These are phyloP conservation scores for Oreochromis spilurus DNA, from an alignment of 2,113 vertebrate genomes.

Conservation along the genomic window DNA sequence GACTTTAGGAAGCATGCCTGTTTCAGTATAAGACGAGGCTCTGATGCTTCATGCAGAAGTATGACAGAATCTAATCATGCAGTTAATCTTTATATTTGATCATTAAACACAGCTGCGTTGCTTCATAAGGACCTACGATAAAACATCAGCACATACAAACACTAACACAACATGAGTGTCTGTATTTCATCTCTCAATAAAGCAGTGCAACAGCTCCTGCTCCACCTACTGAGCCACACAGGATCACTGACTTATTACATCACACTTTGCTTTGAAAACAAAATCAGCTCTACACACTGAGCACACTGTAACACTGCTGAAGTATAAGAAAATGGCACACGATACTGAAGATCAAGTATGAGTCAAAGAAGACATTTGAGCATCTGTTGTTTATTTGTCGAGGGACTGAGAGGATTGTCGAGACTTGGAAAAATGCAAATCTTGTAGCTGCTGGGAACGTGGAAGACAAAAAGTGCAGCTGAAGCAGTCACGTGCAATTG, in stretches of 20 bases:
- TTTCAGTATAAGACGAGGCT: neutral
- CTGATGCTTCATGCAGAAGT: neutral
- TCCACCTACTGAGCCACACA: conserved; percentile 17
- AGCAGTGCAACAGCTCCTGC: conserved; percentile 8
- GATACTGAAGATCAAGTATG: conserved; percentile 33
- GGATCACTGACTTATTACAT: conserved; percentile 40
- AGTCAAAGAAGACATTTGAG: conserved; percentile 66
- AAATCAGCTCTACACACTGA: conserved; percentile 1
- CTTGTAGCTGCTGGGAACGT: neutral
- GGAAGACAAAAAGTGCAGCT: neutral
- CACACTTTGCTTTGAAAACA: conserved; percentile 37
- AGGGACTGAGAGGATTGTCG: conserved; percentile 35
- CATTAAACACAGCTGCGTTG: neutral
- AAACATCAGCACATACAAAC: neutral
- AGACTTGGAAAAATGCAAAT: conserved; percentile 28
- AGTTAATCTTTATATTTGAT: neutral
- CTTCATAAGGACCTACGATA: neutral
- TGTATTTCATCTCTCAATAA: neutral
- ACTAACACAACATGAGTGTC: neutral
- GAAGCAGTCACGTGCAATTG: neutral
- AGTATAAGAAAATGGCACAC: conserved; percentile 23
- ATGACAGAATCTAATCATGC: neutral
- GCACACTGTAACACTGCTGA: neutral
- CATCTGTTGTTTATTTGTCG: conserved; percentile 61
- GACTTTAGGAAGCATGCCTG: neutral